These are phyloP conservation scores for Pelecanoides urinatrix DNA, from an alignment of 2,113 vertebrate genomes.

Conservation along the genomic window DNA sequence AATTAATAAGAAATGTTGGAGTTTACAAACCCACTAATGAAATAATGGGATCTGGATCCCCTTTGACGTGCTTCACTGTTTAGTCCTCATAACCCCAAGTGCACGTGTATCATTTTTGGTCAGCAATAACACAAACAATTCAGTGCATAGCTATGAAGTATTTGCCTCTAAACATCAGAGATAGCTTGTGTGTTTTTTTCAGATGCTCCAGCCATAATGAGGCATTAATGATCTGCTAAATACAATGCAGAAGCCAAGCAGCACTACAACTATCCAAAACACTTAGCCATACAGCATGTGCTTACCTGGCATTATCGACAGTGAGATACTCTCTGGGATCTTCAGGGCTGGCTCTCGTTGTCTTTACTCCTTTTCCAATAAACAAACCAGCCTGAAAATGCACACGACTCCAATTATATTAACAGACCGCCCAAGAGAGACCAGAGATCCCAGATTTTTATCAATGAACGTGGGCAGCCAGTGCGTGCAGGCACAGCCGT, in stretches of 20 bases:
- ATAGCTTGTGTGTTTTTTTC: background rate
- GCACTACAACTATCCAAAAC: background rate
- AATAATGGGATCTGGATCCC: background rate
- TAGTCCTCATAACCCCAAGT: background rate
- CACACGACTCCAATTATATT: background rate
- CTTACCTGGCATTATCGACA: constrained; percentile 60
- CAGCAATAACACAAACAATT: background rate
- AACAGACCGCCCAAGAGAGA: background rate
- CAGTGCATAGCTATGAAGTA: background rate
- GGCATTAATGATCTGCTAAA: constrained; percentile 26
- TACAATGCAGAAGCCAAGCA: background rate
- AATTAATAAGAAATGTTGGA: background rate
- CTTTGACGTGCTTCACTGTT: background rate
- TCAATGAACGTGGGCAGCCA: background rate
- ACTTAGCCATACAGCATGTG: background rate
- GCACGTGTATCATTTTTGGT: background rate
- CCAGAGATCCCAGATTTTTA: background rate
- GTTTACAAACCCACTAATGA: background rate
- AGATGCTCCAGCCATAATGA: background rate
- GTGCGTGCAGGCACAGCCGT: background rate
- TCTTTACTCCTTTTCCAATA: constrained; percentile 59
- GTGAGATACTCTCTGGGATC: constrained; percentile 65
- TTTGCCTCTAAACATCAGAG: background rate
- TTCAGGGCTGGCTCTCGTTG: constrained; percentile 34
- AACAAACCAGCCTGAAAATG: constrained; percentile 62